Percentiles rank a stretch among this genome's conserved stretches.
phyloP scores from a whole-genome alignment of 2,888 invertebrate genomes.

The Rotaria macrura region DNA sequence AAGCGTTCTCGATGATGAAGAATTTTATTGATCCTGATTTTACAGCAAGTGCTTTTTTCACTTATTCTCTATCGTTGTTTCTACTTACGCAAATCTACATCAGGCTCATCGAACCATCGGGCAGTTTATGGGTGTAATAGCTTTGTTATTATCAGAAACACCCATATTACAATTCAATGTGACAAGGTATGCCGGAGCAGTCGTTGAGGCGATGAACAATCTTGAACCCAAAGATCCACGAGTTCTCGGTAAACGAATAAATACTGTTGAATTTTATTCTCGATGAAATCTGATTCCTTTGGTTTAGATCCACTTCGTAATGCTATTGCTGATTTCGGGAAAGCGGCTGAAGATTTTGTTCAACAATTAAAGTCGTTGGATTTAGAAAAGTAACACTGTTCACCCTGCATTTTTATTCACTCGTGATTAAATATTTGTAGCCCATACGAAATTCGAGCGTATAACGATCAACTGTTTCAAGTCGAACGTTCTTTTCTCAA shows the following conservation, averaged over 20 bases:
- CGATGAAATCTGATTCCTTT: neutral
- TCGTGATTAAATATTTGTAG: too few species aligned
- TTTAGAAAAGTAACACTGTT: too few species aligned
- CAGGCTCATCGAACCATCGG: neutral
- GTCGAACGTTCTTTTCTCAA: slow-evolving; percentile 31
- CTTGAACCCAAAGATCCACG: neutral
- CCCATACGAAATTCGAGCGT: slow-evolving; percentile 18
- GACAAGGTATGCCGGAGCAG: neutral
- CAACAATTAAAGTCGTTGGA: neutral
- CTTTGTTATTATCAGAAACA: neutral
- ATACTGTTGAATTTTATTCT: neutral
- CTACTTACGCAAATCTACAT: neutral
- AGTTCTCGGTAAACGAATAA: neutral
- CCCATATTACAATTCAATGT: neutral
- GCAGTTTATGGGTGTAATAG: neutral
- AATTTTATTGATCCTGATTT: slow-evolving; percentile 46
- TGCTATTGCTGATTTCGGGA: neutral
- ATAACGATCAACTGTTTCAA: slow-evolving; percentile 31
- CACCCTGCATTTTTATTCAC: too few species aligned
- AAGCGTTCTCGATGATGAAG: slow-evolving; percentile 46
- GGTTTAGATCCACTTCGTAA: neutral
- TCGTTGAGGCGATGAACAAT: neutral
- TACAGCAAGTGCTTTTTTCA: slow-evolving; percentile 38
- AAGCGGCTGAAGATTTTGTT: neutral
- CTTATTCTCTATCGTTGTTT: neutral